Conservation (phyloP, 2,113 vertebrate species). For the Pycnonotus jocosus region DNA sequence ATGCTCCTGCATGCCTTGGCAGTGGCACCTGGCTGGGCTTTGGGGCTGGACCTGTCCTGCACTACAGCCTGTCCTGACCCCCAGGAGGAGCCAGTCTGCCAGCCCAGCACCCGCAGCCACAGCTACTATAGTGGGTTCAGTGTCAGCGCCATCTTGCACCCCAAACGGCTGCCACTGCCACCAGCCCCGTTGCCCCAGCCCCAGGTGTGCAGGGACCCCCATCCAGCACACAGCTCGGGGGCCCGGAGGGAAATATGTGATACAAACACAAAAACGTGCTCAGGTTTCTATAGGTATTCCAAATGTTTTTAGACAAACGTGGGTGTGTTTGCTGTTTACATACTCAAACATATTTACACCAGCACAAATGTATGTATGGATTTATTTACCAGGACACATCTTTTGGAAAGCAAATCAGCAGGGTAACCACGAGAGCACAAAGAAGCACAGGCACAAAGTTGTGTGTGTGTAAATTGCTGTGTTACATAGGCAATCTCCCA, state of each 20-base stretch:
- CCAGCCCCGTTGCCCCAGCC: neutral
- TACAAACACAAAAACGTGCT: rapidly evolving
- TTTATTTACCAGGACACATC: neutral
- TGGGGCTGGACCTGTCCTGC: neutral
- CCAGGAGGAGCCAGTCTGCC: neutral
- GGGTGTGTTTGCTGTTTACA: neutral
- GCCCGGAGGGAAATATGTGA: rapidly evolving
- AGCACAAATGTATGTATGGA: rapidly evolving
- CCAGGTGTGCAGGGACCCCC: neutral
- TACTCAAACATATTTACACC: neutral
- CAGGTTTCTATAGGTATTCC: rapidly evolving
- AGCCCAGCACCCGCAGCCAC: rapidly evolving
- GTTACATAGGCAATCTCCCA: neutral
- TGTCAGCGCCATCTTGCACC: neutral
- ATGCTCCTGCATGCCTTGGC: rapidly evolving
- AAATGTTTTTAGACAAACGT: neutral
- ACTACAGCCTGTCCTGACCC: neutral
- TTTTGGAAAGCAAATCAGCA: neutral
- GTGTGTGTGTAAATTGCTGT: too few relatives aligned
- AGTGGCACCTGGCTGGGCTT: rapidly evolving
- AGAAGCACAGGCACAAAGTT: rapidly evolving
- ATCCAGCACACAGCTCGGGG: rapidly evolving
- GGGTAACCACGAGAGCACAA: neutral
- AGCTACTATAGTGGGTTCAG: rapidly evolving
- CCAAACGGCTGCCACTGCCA: rapidly evolving